A percentile compares a stretch with the other conserved stretches of the same genome.
Conservation (phyloP, 2,113 vertebrate species). For the Illadopsis cleaveri region DNA sequence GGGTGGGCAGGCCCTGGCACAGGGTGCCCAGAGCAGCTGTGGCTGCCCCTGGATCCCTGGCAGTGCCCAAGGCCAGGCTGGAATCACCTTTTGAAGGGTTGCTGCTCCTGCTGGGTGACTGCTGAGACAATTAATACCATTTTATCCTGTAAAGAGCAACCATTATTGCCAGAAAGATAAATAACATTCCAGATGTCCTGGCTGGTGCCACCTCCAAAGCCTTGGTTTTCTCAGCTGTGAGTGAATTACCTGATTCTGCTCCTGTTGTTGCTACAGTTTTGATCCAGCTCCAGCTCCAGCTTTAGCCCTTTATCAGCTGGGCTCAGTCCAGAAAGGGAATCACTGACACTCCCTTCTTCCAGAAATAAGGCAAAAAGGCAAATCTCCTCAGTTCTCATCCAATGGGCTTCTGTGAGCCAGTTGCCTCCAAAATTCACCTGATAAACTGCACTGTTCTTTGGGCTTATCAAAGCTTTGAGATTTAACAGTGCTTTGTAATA, state of each 20-base stretch:
- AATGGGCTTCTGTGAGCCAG: background rate
- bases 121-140: rapidly evolving
- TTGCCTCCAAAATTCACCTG: background rate
- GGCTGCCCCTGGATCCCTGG: background rate
- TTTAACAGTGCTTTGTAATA: background rate
- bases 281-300: background rate
- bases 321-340: background rate
- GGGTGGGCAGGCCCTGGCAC: background rate
- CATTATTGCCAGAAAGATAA: background rate
- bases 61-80: rapidly evolving
- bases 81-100: background rate
- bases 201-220: background rate
- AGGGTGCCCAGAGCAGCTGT: background rate
- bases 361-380: background rate
- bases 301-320: background rate
- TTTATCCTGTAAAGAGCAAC: background rate
- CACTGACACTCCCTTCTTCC: background rate
- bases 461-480: background rate
- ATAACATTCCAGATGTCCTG: rapidly evolving
- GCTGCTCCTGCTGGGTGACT: background rate
- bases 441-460: background rate
- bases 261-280: background rate
- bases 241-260: background rate
- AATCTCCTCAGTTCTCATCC: background rate
- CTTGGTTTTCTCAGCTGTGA: rapidly evolving